Evolutionary conservation across 2,113 vertebrate species (phyloP).

Genomic region (Nyctereutes procyonoides): DNA sequence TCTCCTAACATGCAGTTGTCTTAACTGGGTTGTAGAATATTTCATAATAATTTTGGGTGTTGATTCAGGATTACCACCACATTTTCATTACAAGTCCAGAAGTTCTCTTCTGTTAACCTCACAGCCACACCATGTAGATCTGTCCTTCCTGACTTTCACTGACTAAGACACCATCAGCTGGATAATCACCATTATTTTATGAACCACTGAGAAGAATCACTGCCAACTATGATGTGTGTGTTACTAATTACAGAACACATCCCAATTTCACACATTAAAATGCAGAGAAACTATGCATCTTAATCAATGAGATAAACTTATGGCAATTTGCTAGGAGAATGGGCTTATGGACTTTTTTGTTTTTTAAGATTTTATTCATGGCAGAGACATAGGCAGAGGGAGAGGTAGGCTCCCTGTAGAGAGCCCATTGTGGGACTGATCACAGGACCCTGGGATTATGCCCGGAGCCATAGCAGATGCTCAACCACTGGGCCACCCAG

Average conservation of each 20-base stretch:
- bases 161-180: neutral
- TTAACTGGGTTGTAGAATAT: neutral
- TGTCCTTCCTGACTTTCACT: neutral
- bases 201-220: neutral
- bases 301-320: neutral
- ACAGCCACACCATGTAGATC: neutral
- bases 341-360: neutral
- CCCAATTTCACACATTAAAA: constrained; percentile 13
- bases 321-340: neutral
- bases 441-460: too few species aligned
- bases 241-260: neutral
- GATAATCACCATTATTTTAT: neutral
- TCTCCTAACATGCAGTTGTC: neutral
- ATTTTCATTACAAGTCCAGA: neutral
- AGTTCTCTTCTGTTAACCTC: neutral
- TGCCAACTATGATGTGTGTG: neutral
- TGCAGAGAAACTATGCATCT: neutral
- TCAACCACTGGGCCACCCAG: too few species aligned
- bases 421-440: too few species aligned
- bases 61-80: neutral
- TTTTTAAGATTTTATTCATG: too few species aligned
- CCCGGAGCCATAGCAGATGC: too few species aligned
- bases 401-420: too few species aligned
- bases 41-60: neutral
- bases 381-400: too few species aligned